Evolutionary conservation across 2,888 invertebrate species (phyloP).

Genomic region (Hybos culiciformis): DNA sequence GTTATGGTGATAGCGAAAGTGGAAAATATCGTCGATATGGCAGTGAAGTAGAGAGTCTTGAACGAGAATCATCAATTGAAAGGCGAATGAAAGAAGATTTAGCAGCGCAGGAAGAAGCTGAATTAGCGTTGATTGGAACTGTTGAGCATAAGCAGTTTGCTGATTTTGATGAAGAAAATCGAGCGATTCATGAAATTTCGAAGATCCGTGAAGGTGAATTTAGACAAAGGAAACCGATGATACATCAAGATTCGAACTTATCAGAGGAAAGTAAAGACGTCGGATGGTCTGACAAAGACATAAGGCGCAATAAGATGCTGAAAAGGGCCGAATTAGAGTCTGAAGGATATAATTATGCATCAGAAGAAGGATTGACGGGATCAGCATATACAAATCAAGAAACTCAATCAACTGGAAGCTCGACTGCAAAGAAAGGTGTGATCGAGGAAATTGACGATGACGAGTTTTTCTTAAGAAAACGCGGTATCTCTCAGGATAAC

Average conservation of each 20-base stretch:
- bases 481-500: conserved; percentile 70
- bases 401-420: conserved; percentile 46
- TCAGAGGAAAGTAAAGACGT: conserved; percentile 35
- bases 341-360: conserved; percentile 27
- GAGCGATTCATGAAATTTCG: conserved; percentile 39
- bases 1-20: conserved; percentile 38
- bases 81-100: conserved; percentile 34
- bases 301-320: conserved; percentile 29
- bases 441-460: conserved; percentile 78
- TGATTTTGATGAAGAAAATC: conserved; percentile 42
- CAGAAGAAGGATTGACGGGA: conserved; percentile 17
- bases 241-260: conserved; percentile 35
- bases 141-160: conserved; percentile 44
- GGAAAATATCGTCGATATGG: conserved; percentile 32
- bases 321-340: conserved; percentile 29
- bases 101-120: conserved; percentile 30
- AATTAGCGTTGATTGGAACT: conserved; percentile 32
- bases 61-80: conserved; percentile 34
- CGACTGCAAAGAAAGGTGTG: conserved; percentile 47
- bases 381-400: conserved; percentile 36
- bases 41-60: conserved; percentile 34
- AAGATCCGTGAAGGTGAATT: conserved; percentile 32
- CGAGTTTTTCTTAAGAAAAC: conserved; percentile 71
- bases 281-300: conserved; percentile 35
- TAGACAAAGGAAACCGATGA: conserved; percentile 29